These are phyloP conservation scores for Chaetodon trifasciatus DNA, from an alignment of 2,797 vertebrate genomes.

Conservation along the genomic window DNA sequence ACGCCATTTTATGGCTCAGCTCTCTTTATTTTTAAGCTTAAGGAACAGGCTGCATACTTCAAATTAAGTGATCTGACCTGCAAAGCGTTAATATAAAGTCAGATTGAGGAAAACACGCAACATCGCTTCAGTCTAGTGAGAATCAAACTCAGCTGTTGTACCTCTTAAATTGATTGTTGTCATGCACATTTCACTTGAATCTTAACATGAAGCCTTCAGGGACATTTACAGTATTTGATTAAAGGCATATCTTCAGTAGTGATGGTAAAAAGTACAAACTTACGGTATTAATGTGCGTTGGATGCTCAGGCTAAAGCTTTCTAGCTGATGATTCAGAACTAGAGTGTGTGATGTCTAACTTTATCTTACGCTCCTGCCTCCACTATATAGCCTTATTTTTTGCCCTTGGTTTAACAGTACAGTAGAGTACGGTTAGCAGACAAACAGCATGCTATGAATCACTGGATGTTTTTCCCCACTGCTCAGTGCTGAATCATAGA, in stretches of 20 bases:
- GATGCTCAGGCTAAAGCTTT: too few relatives aligned
- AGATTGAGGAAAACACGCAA: too few relatives aligned
- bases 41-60: not conserved
- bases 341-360: not conserved
- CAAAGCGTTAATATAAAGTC: not conserved
- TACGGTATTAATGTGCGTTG: not conserved
- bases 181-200: too few relatives aligned
- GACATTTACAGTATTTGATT: too few relatives aligned
- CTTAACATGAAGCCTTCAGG: too few relatives aligned
- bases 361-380: not conserved
- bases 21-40: not conserved
- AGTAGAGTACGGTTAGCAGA: slow-evolving; percentile 30
- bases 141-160: too few relatives aligned
- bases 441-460: slow-evolving; percentile 54
- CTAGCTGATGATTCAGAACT: not conserved
- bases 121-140: not conserved
- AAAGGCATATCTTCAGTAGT: too few relatives aligned
- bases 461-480: slow-evolving; percentile 45
- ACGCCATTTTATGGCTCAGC: too few relatives aligned
- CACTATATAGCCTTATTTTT: not conserved
- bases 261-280: not conserved
- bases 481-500: slow-evolving; percentile 51
- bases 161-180: too few relatives aligned
- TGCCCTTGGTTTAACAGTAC: slow-evolving; percentile 1
- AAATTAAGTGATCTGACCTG: not conserved